Evolutionary conservation across 2,888 invertebrate species (phyloP).

Genomic region (Heteropelma amictum): DNA sequence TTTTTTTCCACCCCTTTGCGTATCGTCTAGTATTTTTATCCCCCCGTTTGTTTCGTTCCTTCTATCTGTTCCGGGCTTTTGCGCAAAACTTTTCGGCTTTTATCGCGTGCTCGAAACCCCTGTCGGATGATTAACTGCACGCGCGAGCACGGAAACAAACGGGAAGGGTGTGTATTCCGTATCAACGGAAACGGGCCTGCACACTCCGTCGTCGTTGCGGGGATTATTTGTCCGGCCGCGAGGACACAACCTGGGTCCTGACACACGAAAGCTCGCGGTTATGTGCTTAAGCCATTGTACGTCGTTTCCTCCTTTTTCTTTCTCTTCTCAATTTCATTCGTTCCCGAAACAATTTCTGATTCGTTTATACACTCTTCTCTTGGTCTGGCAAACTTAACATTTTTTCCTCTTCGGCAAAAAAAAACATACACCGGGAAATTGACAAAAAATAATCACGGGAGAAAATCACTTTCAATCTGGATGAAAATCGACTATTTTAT

Average conservation of each 20-base stretch:
- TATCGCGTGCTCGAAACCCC: conserved; percentile 65
- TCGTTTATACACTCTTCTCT: conserved; percentile 1
- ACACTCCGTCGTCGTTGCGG: conserved; percentile 31
- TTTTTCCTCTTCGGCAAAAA: not conserved
- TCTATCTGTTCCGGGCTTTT: conserved; percentile 33
- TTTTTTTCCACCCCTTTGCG: conserved; percentile 4
- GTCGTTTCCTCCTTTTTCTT: conserved; percentile 22
- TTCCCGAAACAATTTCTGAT: conserved; percentile 12
- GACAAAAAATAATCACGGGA: too few relatives aligned
- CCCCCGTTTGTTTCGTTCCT: not conserved
- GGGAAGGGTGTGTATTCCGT: conserved; percentile 37
- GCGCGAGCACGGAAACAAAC: conserved; percentile 54
- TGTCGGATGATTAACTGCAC: conserved; percentile 71
- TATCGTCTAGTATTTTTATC: conserved; percentile 2
- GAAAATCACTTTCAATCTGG: too few relatives aligned
- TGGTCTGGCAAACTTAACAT: not conserved
- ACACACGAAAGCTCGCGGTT: conserved; percentile 42
- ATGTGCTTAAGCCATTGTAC: conserved; percentile 37
- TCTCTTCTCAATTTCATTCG: conserved; percentile 27
- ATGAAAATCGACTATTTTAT: too few relatives aligned
- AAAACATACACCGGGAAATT: too few relatives aligned
- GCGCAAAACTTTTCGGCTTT: conserved; percentile 54
- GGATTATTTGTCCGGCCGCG: conserved; percentile 53
- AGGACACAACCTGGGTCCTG: conserved; percentile 44
- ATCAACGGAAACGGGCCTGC: conserved; percentile 65